Percentiles rank a stretch among this genome's conserved stretches.
These are phyloP conservation scores for Pygoscelis adeliae DNA, from an alignment of 2,113 vertebrate species.

Conservation along the genomic window DNA sequence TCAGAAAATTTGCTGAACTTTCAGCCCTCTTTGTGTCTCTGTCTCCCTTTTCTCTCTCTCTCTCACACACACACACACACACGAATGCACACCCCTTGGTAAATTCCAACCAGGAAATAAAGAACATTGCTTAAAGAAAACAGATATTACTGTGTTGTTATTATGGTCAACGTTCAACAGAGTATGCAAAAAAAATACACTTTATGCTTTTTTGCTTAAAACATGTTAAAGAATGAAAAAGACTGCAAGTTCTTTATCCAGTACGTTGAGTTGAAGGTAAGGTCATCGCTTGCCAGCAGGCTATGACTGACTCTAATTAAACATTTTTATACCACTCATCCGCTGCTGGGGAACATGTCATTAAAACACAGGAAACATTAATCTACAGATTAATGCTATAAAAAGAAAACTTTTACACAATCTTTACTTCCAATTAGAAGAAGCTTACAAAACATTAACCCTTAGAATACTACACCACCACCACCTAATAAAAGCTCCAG, in stretches of 20 bases:
- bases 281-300: slow-evolving; percentile 69
- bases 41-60: background rate
- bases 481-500: background rate
- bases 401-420: slow-evolving; percentile 58
- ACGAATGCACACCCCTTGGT: fast-evolving
- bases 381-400: slow-evolving; percentile 63
- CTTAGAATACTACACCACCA: background rate
- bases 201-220: background rate
- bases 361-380: slow-evolving; percentile 72
- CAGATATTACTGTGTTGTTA: background rate
- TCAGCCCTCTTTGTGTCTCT: background rate
- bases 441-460: slow-evolving; percentile 52
- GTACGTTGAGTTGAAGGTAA: slow-evolving; percentile 62
- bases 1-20: slow-evolving; percentile 18
- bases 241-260: background rate
- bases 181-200: background rate
- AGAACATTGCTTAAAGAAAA: background rate
- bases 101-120: background rate
- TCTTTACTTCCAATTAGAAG: slow-evolving; percentile 55
- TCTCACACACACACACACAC: background rate
- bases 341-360: slow-evolving; percentile 46
- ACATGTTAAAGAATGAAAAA: background rate
- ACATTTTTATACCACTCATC: slow-evolving; percentile 64
- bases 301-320: slow-evolving; percentile 71
- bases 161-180: background rate